Base-by-base conservation (phyloP, 2,888 invertebrate genomes). In the Zygaena filipendulae region DNA sequence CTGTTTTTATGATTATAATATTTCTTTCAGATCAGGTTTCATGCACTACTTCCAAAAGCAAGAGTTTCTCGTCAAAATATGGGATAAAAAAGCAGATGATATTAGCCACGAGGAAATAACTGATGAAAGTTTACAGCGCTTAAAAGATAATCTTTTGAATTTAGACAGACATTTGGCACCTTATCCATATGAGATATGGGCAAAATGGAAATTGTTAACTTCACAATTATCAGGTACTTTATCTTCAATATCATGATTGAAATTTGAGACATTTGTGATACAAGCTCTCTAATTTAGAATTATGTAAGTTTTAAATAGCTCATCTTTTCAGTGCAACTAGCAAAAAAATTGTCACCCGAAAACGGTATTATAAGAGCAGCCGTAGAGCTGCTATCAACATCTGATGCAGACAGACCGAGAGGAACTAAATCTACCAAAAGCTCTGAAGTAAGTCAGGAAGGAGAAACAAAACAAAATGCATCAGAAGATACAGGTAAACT, bases 181-280 rank as follows among this genome's bases (percentile, higher is more conserved):
- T 1, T 99, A 97, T 68, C 97, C 97, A 1, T 96, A 90, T 66
- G 91, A 95, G 38, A 87, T 87, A 42, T 91, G 88, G 75, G 86
- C 88, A 33, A 90, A 90, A 47, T 98, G 98, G 98, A 86, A 88
- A 39, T 80, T 85, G 16, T 79, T 94, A 25, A 86, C 89, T 10
- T 84, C 84, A 39, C 83, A 87, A 55, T 82, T 92, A 18, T 82
- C 86, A 47, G 83, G 85, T 82, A 69, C 52, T n/a, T 8, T 21
- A 4, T 6, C 4, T 16, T 6, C 4, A 11, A 13, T 21, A 23
- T 1, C 13, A 13, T 20, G 3, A 22, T 18, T 20, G 21, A n/a
- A 12, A 12, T 6, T 6, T 23, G 12, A 11, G 21, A 20, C 9
- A 12, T 18, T 24, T 25, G 11, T 32, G 16, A 16, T 16, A 16